These are phyloP conservation scores for Poeciliopsis infans DNA, from an alignment of 2,797 vertebrate genomes.

Conservation along the genomic window DNA sequence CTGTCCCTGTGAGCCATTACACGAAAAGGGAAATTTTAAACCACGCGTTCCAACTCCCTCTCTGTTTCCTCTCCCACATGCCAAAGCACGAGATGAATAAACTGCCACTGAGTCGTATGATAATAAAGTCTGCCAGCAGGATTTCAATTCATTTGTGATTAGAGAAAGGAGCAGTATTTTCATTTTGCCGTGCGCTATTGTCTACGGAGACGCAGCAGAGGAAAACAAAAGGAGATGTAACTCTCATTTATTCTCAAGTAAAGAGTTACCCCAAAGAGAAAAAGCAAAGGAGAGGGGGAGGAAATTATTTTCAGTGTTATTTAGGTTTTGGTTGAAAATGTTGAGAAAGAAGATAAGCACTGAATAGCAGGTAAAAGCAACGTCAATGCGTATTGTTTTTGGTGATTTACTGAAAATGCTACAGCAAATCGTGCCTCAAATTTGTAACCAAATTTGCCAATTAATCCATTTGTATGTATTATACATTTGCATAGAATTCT, in stretches of 20 bases:
- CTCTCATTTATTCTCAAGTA: slow-evolving; percentile 62
- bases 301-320: slow-evolving; percentile 30
- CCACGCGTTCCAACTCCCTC: slow-evolving; percentile 31
- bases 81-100: slow-evolving; percentile 65
- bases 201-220: slow-evolving; percentile 44
- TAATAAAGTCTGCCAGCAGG: slow-evolving; percentile 65
- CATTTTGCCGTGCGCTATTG: slow-evolving; percentile 46
- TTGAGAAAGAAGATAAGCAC: slow-evolving; percentile 13
- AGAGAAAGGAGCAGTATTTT: slow-evolving; percentile 59
- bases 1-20: slow-evolving; percentile 45
- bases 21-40: slow-evolving; percentile 53
- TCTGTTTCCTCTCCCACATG: slow-evolving; percentile 40
- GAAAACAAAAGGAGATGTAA: slow-evolving; percentile 54
- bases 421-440: not conserved
- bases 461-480: not conserved
- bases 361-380: slow-evolving; percentile 24
- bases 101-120: slow-evolving; percentile 55
- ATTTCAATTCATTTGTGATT: slow-evolving; percentile 72
- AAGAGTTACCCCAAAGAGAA: slow-evolving; percentile 51
- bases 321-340: slow-evolving; percentile 60
- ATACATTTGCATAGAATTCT: not conserved
- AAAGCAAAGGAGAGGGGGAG: slow-evolving; percentile 14
- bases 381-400: not conserved
- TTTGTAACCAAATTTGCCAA: not conserved
- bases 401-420: not conserved